Conservation (phyloP, 2,113 vertebrate genomes). For the Mobula hypostoma region DNA sequence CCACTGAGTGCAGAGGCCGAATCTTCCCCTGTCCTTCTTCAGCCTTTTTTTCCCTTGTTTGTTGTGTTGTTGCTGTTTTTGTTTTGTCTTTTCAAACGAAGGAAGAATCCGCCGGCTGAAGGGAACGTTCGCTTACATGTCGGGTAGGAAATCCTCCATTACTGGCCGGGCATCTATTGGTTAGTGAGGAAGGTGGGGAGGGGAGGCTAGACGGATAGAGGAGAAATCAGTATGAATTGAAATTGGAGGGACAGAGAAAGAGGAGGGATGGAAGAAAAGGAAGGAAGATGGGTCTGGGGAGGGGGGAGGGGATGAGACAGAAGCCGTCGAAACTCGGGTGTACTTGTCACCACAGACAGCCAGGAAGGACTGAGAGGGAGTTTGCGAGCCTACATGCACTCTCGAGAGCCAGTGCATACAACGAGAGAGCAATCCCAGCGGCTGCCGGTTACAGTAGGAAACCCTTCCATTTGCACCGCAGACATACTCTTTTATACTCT, state of each 20-base stretch:
- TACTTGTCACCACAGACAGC: conserved; percentile 7
- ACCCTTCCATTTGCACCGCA: conserved; percentile 43
- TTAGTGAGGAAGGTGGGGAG: conserved; percentile 19
- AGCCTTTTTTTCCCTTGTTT: neutral
- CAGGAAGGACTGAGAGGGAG: conserved; percentile 30
- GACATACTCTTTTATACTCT: neutral
- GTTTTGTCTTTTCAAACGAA: neutral
- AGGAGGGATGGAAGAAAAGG: conserved; percentile 36
- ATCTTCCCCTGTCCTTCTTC: neutral
- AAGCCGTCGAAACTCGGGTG: neutral
- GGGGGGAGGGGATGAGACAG: neutral
- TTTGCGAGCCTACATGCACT: neutral
- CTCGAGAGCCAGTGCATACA: neutral
- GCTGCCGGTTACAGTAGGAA: conserved; percentile 42
- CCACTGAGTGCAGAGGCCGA: neutral
- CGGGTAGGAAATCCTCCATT: conserved; percentile 31
- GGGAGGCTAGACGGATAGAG: conserved; percentile 37
- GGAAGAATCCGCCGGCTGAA: neutral
- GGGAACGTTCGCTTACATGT: conserved; percentile 21
- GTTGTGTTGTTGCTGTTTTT: neutral
- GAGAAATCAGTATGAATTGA: neutral
- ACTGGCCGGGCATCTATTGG: conserved; percentile 26
- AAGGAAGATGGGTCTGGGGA: neutral
- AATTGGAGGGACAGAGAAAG: conserved; percentile 38
- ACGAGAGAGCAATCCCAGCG: conserved; percentile 36